phyloP scores from a whole-genome alignment of 2,888 invertebrate species.

The Tinea trinotella region DNA sequence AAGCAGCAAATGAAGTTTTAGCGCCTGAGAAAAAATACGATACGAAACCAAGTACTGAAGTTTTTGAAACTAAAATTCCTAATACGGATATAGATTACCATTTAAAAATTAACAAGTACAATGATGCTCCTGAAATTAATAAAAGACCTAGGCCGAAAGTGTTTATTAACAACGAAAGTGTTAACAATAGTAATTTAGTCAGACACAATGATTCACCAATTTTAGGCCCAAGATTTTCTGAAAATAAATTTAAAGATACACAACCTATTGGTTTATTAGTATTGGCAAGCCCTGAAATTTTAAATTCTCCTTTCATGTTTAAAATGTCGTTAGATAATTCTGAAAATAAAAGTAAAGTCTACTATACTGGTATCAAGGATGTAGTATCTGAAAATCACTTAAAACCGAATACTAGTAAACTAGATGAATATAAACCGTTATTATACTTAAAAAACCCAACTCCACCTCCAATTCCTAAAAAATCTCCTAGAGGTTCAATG shows the following conservation, averaged over 20 bases:
- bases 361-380: slow-evolving; percentile 56
- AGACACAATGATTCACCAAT: not conserved
- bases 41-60: not conserved
- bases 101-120: slow-evolving; percentile 48
- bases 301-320: slow-evolving; percentile 12
- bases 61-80: not conserved
- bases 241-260: slow-evolving; percentile 1
- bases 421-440: slow-evolving; percentile 1
- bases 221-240: not conserved
- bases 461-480: slow-evolving; percentile 18
- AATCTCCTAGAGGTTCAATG: slow-evolving; percentile 13
- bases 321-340: slow-evolving; percentile 12
- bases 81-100: slow-evolving; percentile 44
- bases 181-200: not conserved
- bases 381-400: slow-evolving; percentile 32
- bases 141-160: not conserved
- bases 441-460: slow-evolving; percentile 5
- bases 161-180: slow-evolving; percentile 4
- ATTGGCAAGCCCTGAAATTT: slow-evolving; percentile 9
- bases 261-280: slow-evolving; percentile 15
- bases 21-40: not conserved
- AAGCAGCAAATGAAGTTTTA: not conserved
- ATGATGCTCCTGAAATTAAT: not conserved
- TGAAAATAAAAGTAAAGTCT: slow-evolving; percentile 42
- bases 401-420: not conserved